Evolutionary conservation across 1,140 invertebrate genomes (phyloP).

Genomic region (Ericerus pela): DNA sequence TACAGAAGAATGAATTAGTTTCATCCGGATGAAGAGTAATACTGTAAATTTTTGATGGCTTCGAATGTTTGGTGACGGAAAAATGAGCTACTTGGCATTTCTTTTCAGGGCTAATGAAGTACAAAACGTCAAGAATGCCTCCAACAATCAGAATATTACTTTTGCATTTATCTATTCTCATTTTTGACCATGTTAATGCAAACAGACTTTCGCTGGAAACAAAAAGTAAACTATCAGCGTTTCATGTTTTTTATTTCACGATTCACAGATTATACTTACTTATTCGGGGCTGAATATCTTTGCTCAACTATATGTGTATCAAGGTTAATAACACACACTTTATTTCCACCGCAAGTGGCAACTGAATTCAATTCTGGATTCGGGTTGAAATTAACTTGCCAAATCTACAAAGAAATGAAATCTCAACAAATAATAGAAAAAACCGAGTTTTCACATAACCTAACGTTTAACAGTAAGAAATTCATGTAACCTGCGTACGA

Average conservation of each 20-base stretch:
- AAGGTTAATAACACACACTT: conserved; percentile 36
- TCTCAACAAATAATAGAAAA: background rate
- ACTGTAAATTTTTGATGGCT: too few relatives aligned
- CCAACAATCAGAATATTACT: too few relatives aligned
- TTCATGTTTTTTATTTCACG: too few relatives aligned
- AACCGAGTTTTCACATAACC: background rate
- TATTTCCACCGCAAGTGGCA: conserved; percentile 38
- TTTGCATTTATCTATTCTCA: too few relatives aligned
- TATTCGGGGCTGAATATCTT: conserved; percentile 29
- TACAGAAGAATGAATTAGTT: background rate
- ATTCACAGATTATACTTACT: too few relatives aligned
- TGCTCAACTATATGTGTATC: conserved; percentile 33
- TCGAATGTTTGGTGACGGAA: too few relatives aligned
- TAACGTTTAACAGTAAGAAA: too few relatives aligned
- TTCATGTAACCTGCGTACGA: conserved; percentile 29
- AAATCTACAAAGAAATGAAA: conserved; percentile 28
- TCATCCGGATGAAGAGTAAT: background rate
- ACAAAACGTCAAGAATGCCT: too few relatives aligned
- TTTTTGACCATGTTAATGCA: conserved; percentile 14
- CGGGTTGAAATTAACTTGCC: conserved; percentile 37
- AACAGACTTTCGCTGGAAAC: conserved; percentile 20
- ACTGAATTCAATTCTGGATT: conserved; percentile 28
- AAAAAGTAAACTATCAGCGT: conserved; percentile 20
- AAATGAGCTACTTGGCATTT: too few relatives aligned
- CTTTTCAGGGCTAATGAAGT: too few relatives aligned